Percentiles rank a stretch among this genome's conserved stretches.
Evolutionary conservation across 2,888 invertebrate species (phyloP).

Genomic region (Morpho achilles): DNA sequence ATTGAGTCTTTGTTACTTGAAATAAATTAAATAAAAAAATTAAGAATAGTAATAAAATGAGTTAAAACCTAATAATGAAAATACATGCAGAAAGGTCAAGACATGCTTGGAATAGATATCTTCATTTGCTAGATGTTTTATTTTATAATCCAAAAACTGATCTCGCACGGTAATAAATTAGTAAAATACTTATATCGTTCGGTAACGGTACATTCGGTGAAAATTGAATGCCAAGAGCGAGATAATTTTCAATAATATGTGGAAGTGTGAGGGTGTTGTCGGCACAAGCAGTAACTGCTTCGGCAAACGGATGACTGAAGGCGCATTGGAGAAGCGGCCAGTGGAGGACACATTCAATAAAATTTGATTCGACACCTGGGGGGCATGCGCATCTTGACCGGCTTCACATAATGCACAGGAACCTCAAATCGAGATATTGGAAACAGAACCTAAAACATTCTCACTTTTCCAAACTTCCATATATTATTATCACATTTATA

Average conservation of each 20-base stretch:
- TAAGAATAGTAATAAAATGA: too few species aligned
- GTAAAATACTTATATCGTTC: slow-evolving; percentile 17
- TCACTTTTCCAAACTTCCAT: slow-evolving; percentile 70
- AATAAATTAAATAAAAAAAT: too few species aligned
- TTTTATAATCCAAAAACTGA: slow-evolving; percentile 4
- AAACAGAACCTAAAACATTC: slow-evolving; percentile 59
- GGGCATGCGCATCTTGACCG: slow-evolving; percentile 14
- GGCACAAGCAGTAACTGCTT: slow-evolving; percentile 19
- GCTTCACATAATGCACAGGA: slow-evolving; percentile 37
- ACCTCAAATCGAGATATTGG: slow-evolving; percentile 32
- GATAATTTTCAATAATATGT: slow-evolving; percentile 71
- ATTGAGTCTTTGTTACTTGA: too few species aligned
- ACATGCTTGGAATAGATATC: slow-evolving; percentile 9
- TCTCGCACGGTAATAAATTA: slow-evolving; percentile 14
- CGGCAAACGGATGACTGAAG: slow-evolving; percentile 10
- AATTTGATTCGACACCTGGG: slow-evolving; percentile 16
- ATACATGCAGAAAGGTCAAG: slow-evolving; percentile 10
- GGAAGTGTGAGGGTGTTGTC: slow-evolving; percentile 46
- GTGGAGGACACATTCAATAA: slow-evolving; percentile 15
- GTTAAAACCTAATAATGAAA: too few species aligned
- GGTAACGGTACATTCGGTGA: slow-evolving; percentile 28
- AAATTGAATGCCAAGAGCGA: slow-evolving; percentile 55
- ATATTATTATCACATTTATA: slow-evolving; percentile 76
- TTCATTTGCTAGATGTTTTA: slow-evolving; percentile 11
- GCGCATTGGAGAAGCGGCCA: slow-evolving; percentile 14